Conservation (phyloP, 2,888 invertebrate genomes). For the Mythimna impura region DNA sequence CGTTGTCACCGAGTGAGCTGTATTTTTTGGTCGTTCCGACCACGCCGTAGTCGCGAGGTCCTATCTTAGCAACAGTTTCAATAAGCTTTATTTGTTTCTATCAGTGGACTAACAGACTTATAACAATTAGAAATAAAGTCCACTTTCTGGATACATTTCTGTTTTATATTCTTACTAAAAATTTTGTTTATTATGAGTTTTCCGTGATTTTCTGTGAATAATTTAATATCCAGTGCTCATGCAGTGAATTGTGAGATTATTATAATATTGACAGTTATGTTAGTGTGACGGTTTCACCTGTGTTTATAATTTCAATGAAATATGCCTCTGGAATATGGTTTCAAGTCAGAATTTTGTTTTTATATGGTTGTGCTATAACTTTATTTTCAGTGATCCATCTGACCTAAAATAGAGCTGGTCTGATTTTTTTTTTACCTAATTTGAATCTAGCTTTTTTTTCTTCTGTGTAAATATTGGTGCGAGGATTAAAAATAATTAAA, state of each 20-base stretch:
- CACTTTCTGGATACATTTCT: slow-evolving; percentile 10
- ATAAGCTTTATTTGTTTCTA: slow-evolving; percentile 50
- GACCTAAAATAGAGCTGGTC: slow-evolving; percentile 31
- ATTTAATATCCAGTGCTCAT: slow-evolving; percentile 49
- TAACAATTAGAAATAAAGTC: slow-evolving; percentile 39
- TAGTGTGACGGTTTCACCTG: slow-evolving; percentile 20
- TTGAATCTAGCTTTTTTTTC: slow-evolving; percentile 3
- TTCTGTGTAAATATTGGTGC: slow-evolving; percentile 33
- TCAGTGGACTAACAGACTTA: slow-evolving; percentile 53
- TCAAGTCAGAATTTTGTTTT: slow-evolving; percentile 33
- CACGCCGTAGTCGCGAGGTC: slow-evolving; percentile 21
- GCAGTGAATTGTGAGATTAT: slow-evolving; percentile 43
- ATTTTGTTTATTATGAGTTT: slow-evolving; percentile 27
- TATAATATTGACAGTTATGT: slow-evolving; percentile 21
- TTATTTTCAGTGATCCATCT: slow-evolving; percentile 34
- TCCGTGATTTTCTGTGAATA: slow-evolving; percentile 44
- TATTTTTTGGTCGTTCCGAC: slow-evolving; percentile 34
- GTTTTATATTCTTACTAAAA: slow-evolving; percentile 43
- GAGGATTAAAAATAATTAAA: slow-evolving; percentile 7
- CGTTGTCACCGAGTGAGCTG: neutral
- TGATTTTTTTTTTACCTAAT: neutral
- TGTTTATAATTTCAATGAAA: slow-evolving; percentile 37
- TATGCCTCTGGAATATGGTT: slow-evolving; percentile 18
- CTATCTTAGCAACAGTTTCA: slow-evolving; percentile 38
- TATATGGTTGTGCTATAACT: slow-evolving; percentile 47